Conservation (phyloP, 1,140 invertebrate genomes). For the Cyclina sinensis region DNA sequence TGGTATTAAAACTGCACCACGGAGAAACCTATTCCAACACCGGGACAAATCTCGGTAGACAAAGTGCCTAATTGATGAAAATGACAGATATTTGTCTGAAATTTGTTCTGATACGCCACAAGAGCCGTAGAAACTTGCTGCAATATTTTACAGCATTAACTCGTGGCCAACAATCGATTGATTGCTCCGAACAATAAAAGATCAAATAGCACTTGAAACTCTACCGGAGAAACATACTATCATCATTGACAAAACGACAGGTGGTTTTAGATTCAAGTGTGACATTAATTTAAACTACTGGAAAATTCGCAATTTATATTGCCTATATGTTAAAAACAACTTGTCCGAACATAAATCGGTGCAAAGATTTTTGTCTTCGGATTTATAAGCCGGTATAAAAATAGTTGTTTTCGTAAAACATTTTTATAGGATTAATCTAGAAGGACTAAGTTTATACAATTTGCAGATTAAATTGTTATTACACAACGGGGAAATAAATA, state of each 20-base stretch:
- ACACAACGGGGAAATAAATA: background rate
- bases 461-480: background rate
- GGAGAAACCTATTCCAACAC: too few species aligned
- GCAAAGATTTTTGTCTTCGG: background rate
- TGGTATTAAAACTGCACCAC: too few species aligned
- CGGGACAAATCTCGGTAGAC: too few species aligned
- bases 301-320: background rate
- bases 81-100: too few species aligned
- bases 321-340: background rate
- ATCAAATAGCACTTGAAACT: constrained; percentile 39
- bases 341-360: background rate
- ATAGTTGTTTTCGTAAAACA: background rate
- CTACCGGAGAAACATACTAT: background rate
- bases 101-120: too few species aligned
- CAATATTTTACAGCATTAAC: background rate
- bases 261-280: constrained; percentile 22
- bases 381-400: background rate
- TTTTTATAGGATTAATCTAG: background rate
- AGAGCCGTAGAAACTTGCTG: background rate
- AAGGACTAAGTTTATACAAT: background rate
- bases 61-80: too few species aligned
- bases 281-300: background rate
- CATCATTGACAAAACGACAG: constrained; percentile 1
- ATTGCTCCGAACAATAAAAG: constrained; percentile 17
- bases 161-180: background rate